Conservation (phyloP, 2,888 invertebrate genomes). For the Meghimatium bilineatum region DNA sequence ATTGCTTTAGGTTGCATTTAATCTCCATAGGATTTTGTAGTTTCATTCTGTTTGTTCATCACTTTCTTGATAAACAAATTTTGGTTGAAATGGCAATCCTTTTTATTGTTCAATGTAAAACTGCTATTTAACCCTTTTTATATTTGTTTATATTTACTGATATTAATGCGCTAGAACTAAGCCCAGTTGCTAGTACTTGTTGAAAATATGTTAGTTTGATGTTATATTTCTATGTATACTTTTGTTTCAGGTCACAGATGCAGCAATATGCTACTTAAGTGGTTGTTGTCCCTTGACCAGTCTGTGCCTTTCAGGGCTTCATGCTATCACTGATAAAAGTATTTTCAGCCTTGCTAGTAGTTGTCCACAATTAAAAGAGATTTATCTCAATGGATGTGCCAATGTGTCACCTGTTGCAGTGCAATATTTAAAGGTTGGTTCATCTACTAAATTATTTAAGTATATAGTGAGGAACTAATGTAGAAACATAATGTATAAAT, state of each 20-base stretch:
- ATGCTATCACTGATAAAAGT: slow-evolving; percentile 71
- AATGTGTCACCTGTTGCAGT: slow-evolving; percentile 68
- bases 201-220: background rate
- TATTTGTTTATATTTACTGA: too few relatives aligned
- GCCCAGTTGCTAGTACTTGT: background rate
- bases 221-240: background rate
- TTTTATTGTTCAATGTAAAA: too few relatives aligned
- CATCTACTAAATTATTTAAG: too few relatives aligned
- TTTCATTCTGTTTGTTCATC: too few relatives aligned
- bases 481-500: too few relatives aligned
- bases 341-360: slow-evolving; percentile 73
- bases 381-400: slow-evolving; percentile 74
- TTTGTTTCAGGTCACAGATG: slow-evolving; percentile 70
- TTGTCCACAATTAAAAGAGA: slow-evolving; percentile 71
- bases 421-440: slow-evolving; percentile 66
- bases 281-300: slow-evolving; percentile 62
- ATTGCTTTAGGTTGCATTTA: too few relatives aligned
- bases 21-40: too few relatives aligned
- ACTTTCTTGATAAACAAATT: too few relatives aligned
- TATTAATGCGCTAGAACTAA: too few relatives aligned
- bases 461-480: too few relatives aligned
- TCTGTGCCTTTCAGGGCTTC: slow-evolving; percentile 69
- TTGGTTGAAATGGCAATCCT: too few relatives aligned
- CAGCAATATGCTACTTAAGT: slow-evolving; percentile 67
- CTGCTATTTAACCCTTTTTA: too few relatives aligned